A percentile compares a stretch with the other conserved stretches of the same genome.
Evolutionary conservation across 2,888 invertebrate species (phyloP).

Genomic region (Gryllus longicercus): DNA sequence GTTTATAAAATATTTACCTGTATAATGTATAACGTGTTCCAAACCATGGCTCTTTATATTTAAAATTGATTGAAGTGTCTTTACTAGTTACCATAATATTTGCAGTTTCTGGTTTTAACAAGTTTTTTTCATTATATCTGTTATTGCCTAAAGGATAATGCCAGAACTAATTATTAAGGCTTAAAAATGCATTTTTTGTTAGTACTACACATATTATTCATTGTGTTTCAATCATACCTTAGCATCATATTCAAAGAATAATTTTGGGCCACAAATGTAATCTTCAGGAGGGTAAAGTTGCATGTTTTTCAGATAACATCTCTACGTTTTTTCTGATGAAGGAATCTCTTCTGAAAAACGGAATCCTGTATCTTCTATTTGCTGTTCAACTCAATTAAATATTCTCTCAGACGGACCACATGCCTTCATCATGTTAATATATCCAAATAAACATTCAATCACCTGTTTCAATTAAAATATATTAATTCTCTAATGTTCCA

Average conservation of each 20-base stretch:
- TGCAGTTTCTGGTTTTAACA: constrained; percentile 61
- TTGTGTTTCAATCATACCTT: constrained; percentile 40
- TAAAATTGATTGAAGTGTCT: constrained; percentile 52
- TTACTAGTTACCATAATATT: constrained; percentile 70
- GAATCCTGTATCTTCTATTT: constrained; percentile 67
- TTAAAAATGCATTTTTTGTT: neutral
- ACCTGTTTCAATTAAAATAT: constrained; percentile 52
- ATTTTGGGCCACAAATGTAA: constrained; percentile 44
- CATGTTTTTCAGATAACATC: constrained; percentile 70
- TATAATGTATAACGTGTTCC: constrained; percentile 65
- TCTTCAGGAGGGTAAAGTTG: constrained; percentile 66
- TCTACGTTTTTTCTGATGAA: constrained; percentile 78
- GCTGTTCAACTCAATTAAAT: constrained; percentile 67
- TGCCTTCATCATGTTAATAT: constrained; percentile 66
- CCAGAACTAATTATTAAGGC: neutral
- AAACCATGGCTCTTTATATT: constrained; percentile 77
- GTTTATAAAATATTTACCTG: neutral
- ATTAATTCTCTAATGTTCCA: too few species aligned
- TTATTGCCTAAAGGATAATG: constrained; percentile 53
- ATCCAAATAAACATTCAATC: constrained; percentile 72
- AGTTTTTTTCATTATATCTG: constrained; percentile 56
- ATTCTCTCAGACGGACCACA: constrained; percentile 66
- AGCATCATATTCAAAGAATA: constrained; percentile 46
- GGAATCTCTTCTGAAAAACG: constrained; percentile 67
- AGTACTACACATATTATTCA: neutral